These are phyloP conservation scores for Cladopsammia gracilis DNA, from an alignment of 64 coral and sea anemone genomes.

Conservation along the genomic window DNA sequence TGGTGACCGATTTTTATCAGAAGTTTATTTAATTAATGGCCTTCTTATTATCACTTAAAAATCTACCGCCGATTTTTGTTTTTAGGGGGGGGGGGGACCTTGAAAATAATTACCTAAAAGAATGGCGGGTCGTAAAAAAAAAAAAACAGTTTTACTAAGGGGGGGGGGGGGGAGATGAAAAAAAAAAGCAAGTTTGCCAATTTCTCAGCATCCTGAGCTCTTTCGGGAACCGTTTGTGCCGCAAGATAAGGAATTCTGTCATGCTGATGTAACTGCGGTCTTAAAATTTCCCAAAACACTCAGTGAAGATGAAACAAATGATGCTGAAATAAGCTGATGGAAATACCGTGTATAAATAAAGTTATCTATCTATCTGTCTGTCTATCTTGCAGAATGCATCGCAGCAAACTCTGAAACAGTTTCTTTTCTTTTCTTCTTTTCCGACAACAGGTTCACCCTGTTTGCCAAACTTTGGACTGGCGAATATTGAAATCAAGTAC, in stretches of 20 bases:
- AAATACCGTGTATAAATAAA: too few species aligned
- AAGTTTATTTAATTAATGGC: too few species aligned
- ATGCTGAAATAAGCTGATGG: too few species aligned
- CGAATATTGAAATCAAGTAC: constrained; percentile 71
- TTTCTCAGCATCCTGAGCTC: constrained; percentile 58
- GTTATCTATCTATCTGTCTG: too few species aligned
- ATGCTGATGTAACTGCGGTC: constrained; percentile 40
- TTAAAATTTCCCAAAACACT: constrained; percentile 18
- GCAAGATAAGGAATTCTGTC: background rate
- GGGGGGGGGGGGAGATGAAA: too few species aligned
- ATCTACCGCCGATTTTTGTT: too few species aligned
- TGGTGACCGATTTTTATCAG: too few species aligned
- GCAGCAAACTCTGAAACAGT: constrained; percentile 50
- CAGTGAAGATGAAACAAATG: constrained; percentile 9
- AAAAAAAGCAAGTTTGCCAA: too few species aligned
- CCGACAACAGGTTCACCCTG: constrained; percentile 54
- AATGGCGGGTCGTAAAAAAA: constrained; percentile 16
- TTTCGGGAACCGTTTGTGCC: constrained; percentile 52
- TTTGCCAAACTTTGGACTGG: constrained; percentile 71
- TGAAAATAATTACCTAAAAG: too few species aligned
- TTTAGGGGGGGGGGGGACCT: too few species aligned
- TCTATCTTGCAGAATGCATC: background rate
- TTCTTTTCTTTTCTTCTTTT: constrained; percentile 70
- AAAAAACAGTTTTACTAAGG: constrained; percentile 49
- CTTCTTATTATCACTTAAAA: too few species aligned